Percentiles rank a stretch among this genome's conserved stretches.
phyloP scores from a whole-genome alignment of 2,797 vertebrate species.

The Artibeus lituratus region DNA sequence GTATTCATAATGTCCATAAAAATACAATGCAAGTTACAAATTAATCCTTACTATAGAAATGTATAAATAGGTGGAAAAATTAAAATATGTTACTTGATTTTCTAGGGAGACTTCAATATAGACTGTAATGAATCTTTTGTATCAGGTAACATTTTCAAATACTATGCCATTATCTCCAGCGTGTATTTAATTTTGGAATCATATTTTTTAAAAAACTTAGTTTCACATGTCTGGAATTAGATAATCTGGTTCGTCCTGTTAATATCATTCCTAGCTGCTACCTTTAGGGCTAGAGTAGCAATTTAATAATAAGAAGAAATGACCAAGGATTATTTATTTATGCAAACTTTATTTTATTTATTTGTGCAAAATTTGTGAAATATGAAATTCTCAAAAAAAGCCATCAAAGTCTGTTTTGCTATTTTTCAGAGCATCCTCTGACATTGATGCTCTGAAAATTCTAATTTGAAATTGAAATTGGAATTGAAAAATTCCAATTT shows the following conservation, averaged over 20 bases:
- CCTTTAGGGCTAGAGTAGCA: slow-evolving; percentile 64
- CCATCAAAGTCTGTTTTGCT: slow-evolving; percentile 37
- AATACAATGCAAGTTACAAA: background rate
- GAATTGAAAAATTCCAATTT: slow-evolving; percentile 7
- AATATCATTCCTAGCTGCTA: slow-evolving; percentile 63
- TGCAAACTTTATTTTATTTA: slow-evolving; percentile 51
- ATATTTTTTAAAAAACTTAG: slow-evolving; percentile 39
- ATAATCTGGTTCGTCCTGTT: slow-evolving; percentile 64
- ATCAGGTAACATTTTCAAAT: slow-evolving; percentile 24
- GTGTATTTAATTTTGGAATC: slow-evolving; percentile 42
- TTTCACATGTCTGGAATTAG: slow-evolving; percentile 41
- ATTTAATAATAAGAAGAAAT: slow-evolving; percentile 66
- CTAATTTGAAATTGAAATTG: too few relatives aligned
- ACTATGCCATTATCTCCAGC: background rate
- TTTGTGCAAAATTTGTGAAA: slow-evolving; percentile 63
- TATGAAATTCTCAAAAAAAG: slow-evolving; percentile 65
- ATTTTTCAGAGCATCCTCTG: slow-evolving; percentile 9
- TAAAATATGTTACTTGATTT: background rate
- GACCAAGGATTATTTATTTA: slow-evolving; percentile 63
- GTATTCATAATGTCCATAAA: background rate
- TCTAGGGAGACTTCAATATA: background rate
- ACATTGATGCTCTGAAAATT: too few relatives aligned
- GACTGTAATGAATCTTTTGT: background rate
- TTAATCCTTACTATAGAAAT: background rate
- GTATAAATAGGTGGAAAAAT: background rate